Base-by-base conservation (phyloP, 2,113 vertebrate genomes). In the Rhombomys opimus region DNA sequence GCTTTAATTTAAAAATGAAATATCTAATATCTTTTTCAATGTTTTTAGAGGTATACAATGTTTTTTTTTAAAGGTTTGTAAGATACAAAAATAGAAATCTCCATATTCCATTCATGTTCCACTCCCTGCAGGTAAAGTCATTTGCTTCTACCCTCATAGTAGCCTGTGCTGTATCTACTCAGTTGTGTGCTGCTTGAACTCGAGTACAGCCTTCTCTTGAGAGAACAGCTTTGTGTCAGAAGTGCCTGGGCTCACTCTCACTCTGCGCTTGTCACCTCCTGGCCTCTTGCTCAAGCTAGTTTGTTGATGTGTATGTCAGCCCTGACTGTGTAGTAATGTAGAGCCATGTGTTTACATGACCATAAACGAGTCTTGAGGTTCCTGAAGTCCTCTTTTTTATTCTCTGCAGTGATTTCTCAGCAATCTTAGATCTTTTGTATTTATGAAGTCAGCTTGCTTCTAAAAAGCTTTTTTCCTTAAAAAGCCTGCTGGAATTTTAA, bases 1-100 rank as follows among this genome's bases (percentile, higher is more conserved):
- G 20, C 85, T 87, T 50, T 85, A 63, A 87, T 92, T 86, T 94
- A 80, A 91, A 73, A 38, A 41, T 73, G 72, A 73, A n/a, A 10
- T 41, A 38, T 73, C 38, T 38, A 73, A 38, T 73, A 9, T 73
- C 32, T 18, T 72, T 73, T 73, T 41, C 32, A 85, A 20, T 38
- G 67, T 61, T 68, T 61, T 95, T 46, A 85, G 87, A 85, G 52
- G 7, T 59, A 72, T 91, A 68, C 92, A 89, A 46, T 76, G 81
- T n/a, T 59, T 15, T 30, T 30, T 20, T 75, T 52, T 78, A 78
- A 78, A 78, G 76, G 27, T 15, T 1, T 14, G 13, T 76, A 30
- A 78, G 46, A 9, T 78, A 78, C 18, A 78, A 52, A 46, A 78
- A 78, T 52, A 27, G 76, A 78, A 50, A 30, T 52, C 73, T 70